phyloP scores from a whole-genome alignment of 2,113 vertebrate genomes.

The Aldabrachelys gigantea region DNA sequence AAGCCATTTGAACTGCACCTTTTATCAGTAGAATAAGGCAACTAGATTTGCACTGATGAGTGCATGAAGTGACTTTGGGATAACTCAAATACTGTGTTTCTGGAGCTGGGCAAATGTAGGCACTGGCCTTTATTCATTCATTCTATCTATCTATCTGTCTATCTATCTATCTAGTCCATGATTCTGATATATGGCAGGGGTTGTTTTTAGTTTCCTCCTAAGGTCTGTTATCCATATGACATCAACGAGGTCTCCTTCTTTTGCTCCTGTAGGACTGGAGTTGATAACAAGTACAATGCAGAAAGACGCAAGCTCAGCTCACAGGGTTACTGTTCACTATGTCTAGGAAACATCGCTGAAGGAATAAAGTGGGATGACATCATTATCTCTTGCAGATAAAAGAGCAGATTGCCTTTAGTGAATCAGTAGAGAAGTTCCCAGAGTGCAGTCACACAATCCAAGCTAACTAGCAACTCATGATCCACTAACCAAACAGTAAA shows the following conservation, averaged over 20 bases:
- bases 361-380: background rate
- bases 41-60: rapidly evolving
- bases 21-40: rapidly evolving
- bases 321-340: background rate
- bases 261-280: background rate
- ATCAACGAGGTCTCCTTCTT: background rate
- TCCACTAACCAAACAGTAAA: background rate
- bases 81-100: rapidly evolving
- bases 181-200: background rate
- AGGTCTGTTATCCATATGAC: background rate
- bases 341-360: background rate
- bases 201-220: background rate
- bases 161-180: background rate
- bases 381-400: background rate
- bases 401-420: background rate
- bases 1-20: background rate
- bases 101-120: too few species aligned
- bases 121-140: background rate
- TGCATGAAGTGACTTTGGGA: rapidly evolving
- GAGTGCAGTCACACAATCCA: too few species aligned
- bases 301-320: background rate
- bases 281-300: background rate
- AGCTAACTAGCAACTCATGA: too few species aligned
- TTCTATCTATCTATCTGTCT: background rate
- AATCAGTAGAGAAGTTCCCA: background rate